Evolutionary conservation across 1,140 invertebrate species (phyloP).

Genomic region (Pentalonia nigronervosa): DNA sequence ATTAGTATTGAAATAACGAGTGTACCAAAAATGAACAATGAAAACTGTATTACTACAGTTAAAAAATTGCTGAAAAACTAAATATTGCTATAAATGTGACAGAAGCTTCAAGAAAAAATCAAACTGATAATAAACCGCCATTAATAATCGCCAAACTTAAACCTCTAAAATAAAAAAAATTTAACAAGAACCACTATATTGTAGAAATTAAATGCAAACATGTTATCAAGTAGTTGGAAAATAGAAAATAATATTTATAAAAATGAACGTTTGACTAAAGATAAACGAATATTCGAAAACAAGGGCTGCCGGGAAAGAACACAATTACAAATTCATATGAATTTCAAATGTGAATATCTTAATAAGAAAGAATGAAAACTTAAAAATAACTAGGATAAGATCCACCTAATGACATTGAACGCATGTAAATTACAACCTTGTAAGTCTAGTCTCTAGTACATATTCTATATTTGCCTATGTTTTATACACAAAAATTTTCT

Average conservation of each 20-base stretch:
- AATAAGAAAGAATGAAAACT: conserved; percentile 4
- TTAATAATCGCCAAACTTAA: background rate
- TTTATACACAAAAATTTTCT: too few species aligned
- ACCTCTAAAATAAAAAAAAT: background rate
- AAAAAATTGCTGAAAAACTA: conserved; percentile 5
- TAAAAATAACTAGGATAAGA: background rate
- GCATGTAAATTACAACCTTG: too few species aligned
- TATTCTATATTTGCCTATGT: too few species aligned
- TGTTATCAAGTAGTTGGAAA: background rate
- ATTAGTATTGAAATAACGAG: background rate
- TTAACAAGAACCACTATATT: background rate
- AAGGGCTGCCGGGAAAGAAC: conserved; percentile 1
- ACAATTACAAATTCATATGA: background rate
- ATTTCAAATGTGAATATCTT: background rate
- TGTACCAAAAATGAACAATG: background rate
- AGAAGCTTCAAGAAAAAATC: background rate
- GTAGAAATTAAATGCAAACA: background rate
- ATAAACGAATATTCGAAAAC: background rate
- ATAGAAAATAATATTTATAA: background rate
- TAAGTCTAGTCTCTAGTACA: too few species aligned
- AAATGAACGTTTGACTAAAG: background rate
- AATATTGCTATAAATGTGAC: background rate
- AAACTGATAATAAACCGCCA: background rate
- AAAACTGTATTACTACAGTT: conserved; percentile 8
- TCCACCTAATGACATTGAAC: too few species aligned